A percentile compares a stretch with the other conserved stretches of the same genome.
Evolutionary conservation across 1,140 invertebrate species (phyloP).

Genomic region (Temnothorax nylanderi): DNA sequence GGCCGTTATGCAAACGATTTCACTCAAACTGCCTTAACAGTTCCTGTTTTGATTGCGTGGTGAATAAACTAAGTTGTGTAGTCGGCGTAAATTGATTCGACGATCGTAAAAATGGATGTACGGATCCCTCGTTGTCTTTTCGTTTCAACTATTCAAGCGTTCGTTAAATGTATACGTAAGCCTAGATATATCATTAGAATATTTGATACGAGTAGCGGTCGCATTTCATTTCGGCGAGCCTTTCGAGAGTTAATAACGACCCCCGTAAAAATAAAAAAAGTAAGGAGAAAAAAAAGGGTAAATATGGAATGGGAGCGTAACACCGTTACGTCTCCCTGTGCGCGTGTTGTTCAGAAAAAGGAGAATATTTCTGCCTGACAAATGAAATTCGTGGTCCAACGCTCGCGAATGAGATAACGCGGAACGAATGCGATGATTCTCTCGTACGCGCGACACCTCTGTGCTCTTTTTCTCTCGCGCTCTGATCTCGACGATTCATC

Average conservation of each 20-base stretch:
- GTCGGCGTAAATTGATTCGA: conserved; percentile 21
- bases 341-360: conserved; percentile 16
- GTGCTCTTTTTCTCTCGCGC: conserved; percentile 23
- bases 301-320: background rate
- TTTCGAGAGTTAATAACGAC: background rate
- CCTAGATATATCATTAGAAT: background rate
- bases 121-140: background rate
- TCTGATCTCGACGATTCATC: conserved; percentile 32
- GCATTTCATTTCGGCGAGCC: background rate
- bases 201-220: background rate
- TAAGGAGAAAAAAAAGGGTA: background rate
- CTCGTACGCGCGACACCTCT: conserved; percentile 54
- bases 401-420: conserved; percentile 67
- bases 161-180: background rate
- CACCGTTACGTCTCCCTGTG: background rate
- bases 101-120: background rate
- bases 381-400: conserved; percentile 62
- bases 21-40: conserved; percentile 19
- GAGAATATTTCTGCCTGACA: conserved; percentile 49
- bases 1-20: conserved; percentile 36
- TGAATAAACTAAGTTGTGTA: conserved; percentile 23
- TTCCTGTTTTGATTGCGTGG: conserved; percentile 24
- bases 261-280: background rate
- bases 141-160: background rate
- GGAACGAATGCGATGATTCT: conserved; percentile 54